Base-by-base conservation (phyloP, 1,140 invertebrate genomes). In the Sycobia sp. region DNA sequence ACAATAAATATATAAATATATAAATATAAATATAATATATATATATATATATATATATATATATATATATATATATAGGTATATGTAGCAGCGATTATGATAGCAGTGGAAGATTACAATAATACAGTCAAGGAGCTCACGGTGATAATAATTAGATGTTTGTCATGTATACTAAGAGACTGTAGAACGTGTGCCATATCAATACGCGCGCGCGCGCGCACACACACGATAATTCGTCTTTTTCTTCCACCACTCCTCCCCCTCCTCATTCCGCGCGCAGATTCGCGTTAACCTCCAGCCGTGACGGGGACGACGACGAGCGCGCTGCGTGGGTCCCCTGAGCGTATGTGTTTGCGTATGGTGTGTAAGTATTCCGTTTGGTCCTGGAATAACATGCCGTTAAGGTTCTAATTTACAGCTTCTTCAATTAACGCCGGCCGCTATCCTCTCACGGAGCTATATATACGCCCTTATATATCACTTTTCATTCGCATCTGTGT, bases 391-490 rank as follows among this genome's bases (percentile, higher is more conserved):
- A 74, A 74, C 73, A 76, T 73, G 71, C 67, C 54, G 36, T 54
- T 34, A 36, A 59, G 57, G 67, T n/a, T n/a, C 68, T 77, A 79
- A 80, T 80, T 79, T 79, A 79, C 77, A 76, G 73, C 73, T 71
- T n/a, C n/a, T n/a, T 63, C 66, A 72, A 63, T 69, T 71, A n/a
- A 67, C 71, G 65, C 70, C 68, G n/a, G 51, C 46, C 63, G 66
- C 46, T 50, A 29, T 62, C 58, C 50, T 62, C n/a, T n/a, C 23
- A 46, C 50, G 36, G 25, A 66, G 61, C 71, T 69, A n/a, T n/a
- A n/a, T n/a, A n/a, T n/a, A n/a, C n/a, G n/a, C n/a, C n/a, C n/a
- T n/a, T n/a, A n/a, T 71, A 57, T 63, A 62, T 50, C 55, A 60
- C 67, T 73, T 72, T 74, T 74, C 72, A 71, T 73, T 68, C 65